Percentiles rank a stretch among this genome's conserved stretches.
Conservation (phyloP, 2,797 vertebrate genomes). For the Myripristis murdjan region DNA sequence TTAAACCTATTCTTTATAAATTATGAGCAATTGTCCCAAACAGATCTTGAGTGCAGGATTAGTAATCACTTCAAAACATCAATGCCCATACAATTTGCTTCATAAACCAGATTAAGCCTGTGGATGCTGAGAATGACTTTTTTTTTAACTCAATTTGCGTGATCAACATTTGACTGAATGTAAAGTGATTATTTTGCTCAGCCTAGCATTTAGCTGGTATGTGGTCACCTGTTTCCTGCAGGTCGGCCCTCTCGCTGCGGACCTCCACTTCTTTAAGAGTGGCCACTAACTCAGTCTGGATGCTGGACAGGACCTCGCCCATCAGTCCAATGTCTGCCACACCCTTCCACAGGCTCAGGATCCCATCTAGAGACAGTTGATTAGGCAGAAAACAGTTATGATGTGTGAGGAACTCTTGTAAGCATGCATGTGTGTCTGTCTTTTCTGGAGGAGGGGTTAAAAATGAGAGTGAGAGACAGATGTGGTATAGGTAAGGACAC, state of each 20-base stretch:
- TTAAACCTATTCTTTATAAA: neutral
- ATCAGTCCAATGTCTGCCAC: conserved; percentile 94
- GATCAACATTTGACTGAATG: conserved; percentile 15
- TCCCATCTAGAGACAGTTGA: conserved; percentile 85
- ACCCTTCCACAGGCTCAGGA: conserved; percentile 92
- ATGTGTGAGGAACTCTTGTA: conserved; percentile 18
- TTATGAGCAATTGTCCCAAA: conserved; percentile 1
- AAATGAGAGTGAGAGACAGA: conserved; percentile 18
- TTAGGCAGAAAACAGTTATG: conserved; percentile 13
- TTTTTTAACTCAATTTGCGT: conserved; percentile 6
- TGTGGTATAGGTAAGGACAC: neutral
- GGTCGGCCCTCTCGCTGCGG: conserved; percentile 85
- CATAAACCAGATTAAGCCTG: conserved; percentile 26
- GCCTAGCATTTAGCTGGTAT: neutral
- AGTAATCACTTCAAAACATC: conserved; percentile 15
- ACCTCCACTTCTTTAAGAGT: conserved; percentile 90
- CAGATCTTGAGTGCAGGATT: conserved; percentile 10
- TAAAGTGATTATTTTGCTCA: conserved; percentile 14
- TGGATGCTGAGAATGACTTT: conserved; percentile 12
- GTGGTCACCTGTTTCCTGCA: conserved; percentile 90
- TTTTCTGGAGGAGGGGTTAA: conserved; percentile 2
- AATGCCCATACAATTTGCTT: conserved; percentile 18
- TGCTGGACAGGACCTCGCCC: conserved; percentile 92
- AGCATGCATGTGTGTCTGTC: conserved; percentile 18
- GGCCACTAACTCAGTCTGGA: conserved; percentile 92